Base-by-base conservation (phyloP, 1,140 invertebrate species). In the Drosophila kurseongensis region DNA sequence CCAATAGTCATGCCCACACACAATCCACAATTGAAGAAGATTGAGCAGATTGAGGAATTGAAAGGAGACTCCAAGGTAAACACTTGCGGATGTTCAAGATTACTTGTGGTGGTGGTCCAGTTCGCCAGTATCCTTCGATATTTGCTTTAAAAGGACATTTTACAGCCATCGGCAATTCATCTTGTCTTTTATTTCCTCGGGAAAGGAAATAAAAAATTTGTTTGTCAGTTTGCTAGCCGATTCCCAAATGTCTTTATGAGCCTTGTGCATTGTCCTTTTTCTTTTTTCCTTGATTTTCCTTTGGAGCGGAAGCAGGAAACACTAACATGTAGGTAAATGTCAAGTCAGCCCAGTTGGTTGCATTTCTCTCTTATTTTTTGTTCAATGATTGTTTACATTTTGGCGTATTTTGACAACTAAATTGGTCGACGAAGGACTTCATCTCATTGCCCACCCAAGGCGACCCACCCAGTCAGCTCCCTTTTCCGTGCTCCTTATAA, bases 111-210 rank as follows among this genome's bases (percentile, higher is more conserved):
- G 79, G 80, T 84, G 77, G 81, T 84, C 81, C 73, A 63, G 61
- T 67, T 68, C 61, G 65, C 60, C 65, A 36, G 60, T 79, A 52
- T 50, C 77, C 56, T 62, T 65, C 48, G 59, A 23, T 76, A 60
- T 86, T 86, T 79, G 84, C 84, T 83, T 89, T 89, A 86, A 86
- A 72, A 89, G 83, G 83, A 86, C 79, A 86, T 76, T 89, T 78
- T 68, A 44, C 74, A 79, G 82, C 84, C 85, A 78, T 63, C 42
- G 84, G 75, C 83, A 76, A 89, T 89, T 86, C 81, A 89, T 86
- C 83, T 89, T 88, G 57, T 67, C 60, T 61, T 54, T 51, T 78
- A 44, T 61, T 58, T 41, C 73, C 57, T 32, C 65, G 58, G 69
- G 47, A 58, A 59, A 65, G 83, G 59, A 76, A 73, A 83, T 83